phyloP scores from a whole-genome alignment of 2,797 vertebrate genomes.

The Lepidocolaptes lacrymiger region DNA sequence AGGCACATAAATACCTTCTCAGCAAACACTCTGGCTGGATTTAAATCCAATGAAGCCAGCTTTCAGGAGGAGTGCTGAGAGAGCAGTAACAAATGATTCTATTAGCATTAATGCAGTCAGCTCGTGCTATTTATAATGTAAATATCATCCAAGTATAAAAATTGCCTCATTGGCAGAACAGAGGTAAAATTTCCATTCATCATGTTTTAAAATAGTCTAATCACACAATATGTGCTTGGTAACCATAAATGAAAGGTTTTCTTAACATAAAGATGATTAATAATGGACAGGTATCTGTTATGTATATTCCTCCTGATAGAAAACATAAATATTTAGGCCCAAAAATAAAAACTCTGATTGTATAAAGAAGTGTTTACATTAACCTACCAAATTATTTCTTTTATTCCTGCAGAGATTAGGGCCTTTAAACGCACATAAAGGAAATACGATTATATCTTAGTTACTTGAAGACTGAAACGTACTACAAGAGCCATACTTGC shows the following conservation, averaged over 20 bases:
- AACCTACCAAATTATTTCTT: not conserved
- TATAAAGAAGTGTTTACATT: slow-evolving; percentile 3
- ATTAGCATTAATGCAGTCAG: slow-evolving; percentile 40
- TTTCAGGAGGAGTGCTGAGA: not conserved
- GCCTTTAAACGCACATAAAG: not conserved
- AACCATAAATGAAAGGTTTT: not conserved
- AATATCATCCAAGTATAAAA: slow-evolving; percentile 43
- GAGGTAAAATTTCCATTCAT: slow-evolving; percentile 23
- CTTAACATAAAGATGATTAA: slow-evolving; percentile 19
- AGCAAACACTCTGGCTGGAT: fast-evolving
- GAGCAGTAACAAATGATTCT: slow-evolving; percentile 36
- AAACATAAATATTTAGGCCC: slow-evolving; percentile 28
- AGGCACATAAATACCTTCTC: not conserved
- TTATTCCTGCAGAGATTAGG: not conserved
- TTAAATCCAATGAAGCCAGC: not conserved
- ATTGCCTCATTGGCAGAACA: not conserved
- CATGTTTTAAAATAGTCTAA: slow-evolving; percentile 10
- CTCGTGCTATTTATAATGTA: slow-evolving; percentile 41
- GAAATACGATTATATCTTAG: not conserved
- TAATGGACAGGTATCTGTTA: not conserved
- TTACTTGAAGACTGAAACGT: not conserved
- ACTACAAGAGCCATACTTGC: not conserved
- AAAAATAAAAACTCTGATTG: not conserved
- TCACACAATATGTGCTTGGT: not conserved
- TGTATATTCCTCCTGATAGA: not conserved